Evolutionary conservation across 2,888 invertebrate species (phyloP).

Genomic region (Prionchulus punctatus): DNA sequence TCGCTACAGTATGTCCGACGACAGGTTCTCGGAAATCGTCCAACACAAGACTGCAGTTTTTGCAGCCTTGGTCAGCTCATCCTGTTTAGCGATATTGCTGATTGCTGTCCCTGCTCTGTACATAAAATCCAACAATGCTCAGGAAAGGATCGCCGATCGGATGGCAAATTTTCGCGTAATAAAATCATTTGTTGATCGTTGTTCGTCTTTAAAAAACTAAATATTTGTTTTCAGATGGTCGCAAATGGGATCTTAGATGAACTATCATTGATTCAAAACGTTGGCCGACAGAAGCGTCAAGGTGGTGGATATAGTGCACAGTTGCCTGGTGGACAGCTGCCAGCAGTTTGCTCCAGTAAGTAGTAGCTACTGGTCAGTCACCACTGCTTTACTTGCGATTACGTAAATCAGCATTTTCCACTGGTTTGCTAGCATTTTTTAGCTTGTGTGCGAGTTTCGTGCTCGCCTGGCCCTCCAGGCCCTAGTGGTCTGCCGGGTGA

Average conservation of each 20-base stretch:
- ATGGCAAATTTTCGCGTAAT: constrained; percentile 4
- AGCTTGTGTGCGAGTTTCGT: constrained; percentile 26
- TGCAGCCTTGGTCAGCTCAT: background rate
- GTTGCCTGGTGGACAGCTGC: background rate
- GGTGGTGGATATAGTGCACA: background rate
- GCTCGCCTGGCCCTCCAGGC: constrained; percentile 28
- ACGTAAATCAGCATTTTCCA: background rate
- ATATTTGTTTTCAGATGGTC: background rate
- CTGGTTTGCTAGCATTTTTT: background rate
- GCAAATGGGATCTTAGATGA: background rate
- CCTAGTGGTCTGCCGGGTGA: constrained; percentile 27
- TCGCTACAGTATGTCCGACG: no score
- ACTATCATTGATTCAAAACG: background rate
- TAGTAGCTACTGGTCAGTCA: background rate
- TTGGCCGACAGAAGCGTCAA: background rate
- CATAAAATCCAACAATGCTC: constrained; percentile 1
- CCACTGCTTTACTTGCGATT: background rate
- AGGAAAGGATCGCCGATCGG: background rate
- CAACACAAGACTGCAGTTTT: background rate
- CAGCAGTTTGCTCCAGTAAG: constrained; percentile 1
- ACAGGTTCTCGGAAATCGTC: no score
- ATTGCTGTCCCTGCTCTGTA: constrained; percentile 6
- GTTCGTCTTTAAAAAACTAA: no score
- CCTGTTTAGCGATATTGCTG: background rate
- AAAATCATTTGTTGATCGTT: no score